phyloP scores from a whole-genome alignment of 2,888 invertebrate species.

The Epirrhoe tristata region DNA sequence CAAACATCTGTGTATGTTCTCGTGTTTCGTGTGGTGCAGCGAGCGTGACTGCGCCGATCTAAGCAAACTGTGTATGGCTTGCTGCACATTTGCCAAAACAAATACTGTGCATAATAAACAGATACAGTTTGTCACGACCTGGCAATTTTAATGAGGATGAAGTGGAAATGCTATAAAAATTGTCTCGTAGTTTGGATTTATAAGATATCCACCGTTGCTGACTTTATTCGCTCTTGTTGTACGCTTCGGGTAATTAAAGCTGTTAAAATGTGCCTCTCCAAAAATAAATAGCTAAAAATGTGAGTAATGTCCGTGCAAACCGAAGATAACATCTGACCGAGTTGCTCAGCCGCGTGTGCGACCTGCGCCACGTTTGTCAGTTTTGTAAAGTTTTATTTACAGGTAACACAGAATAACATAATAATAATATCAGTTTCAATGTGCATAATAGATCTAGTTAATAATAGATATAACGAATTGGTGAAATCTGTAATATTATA shows the following conservation, averaged over 20 bases:
- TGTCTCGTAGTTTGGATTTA: neutral
- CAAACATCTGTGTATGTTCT: constrained; percentile 51
- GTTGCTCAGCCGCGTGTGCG: constrained; percentile 18
- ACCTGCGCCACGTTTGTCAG: constrained; percentile 7
- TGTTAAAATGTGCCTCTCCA: constrained; percentile 18
- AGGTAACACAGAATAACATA: too few species aligned
- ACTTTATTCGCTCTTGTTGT: neutral
- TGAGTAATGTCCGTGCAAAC: constrained; percentile 9
- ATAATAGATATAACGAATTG: too few species aligned
- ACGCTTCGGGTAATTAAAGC: neutral
- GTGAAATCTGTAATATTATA: too few species aligned
- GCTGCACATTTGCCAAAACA: constrained; percentile 46
- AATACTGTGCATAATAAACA: constrained; percentile 39
- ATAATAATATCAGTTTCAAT: too few species aligned
- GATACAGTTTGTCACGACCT: constrained; percentile 53
- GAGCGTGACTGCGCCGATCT: constrained; percentile 51
- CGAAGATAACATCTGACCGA: constrained; percentile 35
- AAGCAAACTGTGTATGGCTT: constrained; percentile 31
- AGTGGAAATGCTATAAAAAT: constrained; percentile 6
- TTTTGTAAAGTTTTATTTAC: neutral
- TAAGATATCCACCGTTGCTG: neutral
- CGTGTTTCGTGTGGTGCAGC: constrained; percentile 36
- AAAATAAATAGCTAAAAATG: constrained; percentile 8
- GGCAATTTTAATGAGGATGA: constrained; percentile 47
- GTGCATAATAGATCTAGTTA: too few species aligned